These are phyloP conservation scores for Hermodice carunculata DNA, from an alignment of 2,888 invertebrate genomes.

Conservation along the genomic window DNA sequence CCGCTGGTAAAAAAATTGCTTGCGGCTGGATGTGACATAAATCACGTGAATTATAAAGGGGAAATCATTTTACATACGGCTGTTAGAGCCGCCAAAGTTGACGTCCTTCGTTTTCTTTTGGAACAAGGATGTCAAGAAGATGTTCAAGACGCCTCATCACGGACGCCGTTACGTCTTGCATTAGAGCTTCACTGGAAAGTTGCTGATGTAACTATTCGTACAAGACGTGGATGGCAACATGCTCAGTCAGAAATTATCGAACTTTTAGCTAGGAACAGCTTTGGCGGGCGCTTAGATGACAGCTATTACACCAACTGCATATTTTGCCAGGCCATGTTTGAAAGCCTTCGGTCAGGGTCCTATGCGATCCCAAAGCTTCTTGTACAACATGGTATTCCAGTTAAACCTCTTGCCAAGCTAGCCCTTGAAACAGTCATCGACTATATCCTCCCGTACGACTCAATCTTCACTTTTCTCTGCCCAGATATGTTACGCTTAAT, in stretches of 20 bases:
- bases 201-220: neutral
- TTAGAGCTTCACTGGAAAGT: neutral
- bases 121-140: neutral
- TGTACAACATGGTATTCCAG: neutral
- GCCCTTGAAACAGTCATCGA: no score
- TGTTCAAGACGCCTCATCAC: neutral
- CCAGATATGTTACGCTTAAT: neutral
- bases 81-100: neutral
- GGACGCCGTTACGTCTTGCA: neutral
- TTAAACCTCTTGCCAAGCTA: no score
- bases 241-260: neutral
- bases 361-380: neutral
- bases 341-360: neutral
- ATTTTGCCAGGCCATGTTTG: no score
- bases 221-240: neutral
- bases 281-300: no score
- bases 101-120: conserved; percentile 5
- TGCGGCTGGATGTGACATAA: neutral
- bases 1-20: neutral
- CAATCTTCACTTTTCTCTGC: neutral
- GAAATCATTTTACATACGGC: neutral
- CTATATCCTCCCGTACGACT: no score
- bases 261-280: neutral
- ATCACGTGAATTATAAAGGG: neutral
- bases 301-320: no score